Conservation (phyloP, 1,140 invertebrate genomes). For the Diachasmimorpha longicaudata region DNA sequence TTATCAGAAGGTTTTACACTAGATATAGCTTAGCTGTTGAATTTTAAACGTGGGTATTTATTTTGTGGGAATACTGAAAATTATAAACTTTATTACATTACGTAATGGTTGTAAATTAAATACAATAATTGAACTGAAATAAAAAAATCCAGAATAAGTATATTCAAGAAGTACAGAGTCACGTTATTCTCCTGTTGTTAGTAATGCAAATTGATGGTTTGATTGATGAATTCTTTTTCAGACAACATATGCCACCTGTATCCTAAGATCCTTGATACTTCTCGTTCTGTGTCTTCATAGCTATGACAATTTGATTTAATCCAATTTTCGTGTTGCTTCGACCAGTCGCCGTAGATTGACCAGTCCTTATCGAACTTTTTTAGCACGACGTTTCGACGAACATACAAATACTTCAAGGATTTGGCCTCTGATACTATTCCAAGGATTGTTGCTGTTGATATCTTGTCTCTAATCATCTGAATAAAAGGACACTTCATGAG, state of each 20-base stretch:
- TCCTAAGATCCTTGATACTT: conserved; percentile 74
- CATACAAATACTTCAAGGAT: conserved; percentile 70
- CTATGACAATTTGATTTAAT: conserved; percentile 67
- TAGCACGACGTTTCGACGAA: conserved; percentile 76
- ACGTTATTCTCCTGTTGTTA: background rate
- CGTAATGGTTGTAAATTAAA: background rate
- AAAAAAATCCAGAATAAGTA: background rate
- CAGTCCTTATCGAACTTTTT: conserved; percentile 71
- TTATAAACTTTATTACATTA: background rate
- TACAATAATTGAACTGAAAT: background rate
- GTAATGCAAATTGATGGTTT: conserved; percentile 48
- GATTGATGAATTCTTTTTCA: conserved; percentile 73
- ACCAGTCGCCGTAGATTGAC: conserved; percentile 72
- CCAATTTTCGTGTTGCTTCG: conserved; percentile 72
- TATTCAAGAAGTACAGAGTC: background rate
- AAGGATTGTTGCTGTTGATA: conserved; percentile 81
- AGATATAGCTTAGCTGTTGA: background rate
- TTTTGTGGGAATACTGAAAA: background rate
- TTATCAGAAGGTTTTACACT: background rate
- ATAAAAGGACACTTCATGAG: conserved; percentile 11
- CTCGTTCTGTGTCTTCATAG: conserved; percentile 71
- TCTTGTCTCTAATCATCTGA: conserved; percentile 77
- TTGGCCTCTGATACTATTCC: conserved; percentile 73
- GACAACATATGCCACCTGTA: conserved; percentile 75
- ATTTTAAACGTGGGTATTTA: background rate